phyloP scores from a whole-genome alignment of 2,797 vertebrate species.

The Leuciscus waleckii region DNA sequence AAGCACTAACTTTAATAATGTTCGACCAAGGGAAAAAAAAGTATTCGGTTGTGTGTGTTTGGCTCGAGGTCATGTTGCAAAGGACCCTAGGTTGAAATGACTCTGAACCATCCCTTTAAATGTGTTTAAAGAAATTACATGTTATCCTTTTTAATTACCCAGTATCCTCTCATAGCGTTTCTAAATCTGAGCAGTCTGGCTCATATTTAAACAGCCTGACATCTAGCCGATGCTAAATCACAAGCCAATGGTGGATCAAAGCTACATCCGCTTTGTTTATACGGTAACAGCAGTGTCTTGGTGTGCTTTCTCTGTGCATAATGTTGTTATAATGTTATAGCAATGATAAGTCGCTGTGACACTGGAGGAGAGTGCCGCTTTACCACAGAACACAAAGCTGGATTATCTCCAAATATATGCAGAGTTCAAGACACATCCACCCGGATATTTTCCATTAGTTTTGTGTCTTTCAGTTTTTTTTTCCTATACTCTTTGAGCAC shows the following conservation, averaged over 20 bases:
- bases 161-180: constrained; percentile 8
- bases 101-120: background rate
- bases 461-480: constrained; percentile 26
- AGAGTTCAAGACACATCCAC: constrained; percentile 45
- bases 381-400: constrained; percentile 23
- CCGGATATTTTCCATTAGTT: constrained; percentile 65
- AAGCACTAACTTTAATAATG: no score
- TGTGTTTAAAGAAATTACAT: background rate
- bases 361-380: constrained; percentile 4
- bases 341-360: constrained; percentile 10
- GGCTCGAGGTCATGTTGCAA: no score
- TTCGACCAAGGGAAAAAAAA: no score
- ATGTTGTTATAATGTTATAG: constrained; percentile 39
- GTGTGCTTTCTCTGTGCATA: constrained; percentile 24
- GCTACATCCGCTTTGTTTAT: constrained; percentile 23
- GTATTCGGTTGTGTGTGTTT: no score
- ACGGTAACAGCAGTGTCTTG: background rate
- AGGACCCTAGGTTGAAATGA: no score
- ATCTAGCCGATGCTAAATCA: constrained; percentile 21
- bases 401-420: constrained; percentile 40
- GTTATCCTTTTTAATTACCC: constrained; percentile 12
- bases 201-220: constrained; percentile 36
- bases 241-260: constrained; percentile 33
- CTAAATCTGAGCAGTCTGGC: constrained; percentile 8
- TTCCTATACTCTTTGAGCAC: constrained; percentile 40